Percentiles rank a stretch among this genome's conserved stretches.
Evolutionary conservation across 2,797 vertebrate genomes (phyloP).

Genomic region (Eurystomus glaucurus): DNA sequence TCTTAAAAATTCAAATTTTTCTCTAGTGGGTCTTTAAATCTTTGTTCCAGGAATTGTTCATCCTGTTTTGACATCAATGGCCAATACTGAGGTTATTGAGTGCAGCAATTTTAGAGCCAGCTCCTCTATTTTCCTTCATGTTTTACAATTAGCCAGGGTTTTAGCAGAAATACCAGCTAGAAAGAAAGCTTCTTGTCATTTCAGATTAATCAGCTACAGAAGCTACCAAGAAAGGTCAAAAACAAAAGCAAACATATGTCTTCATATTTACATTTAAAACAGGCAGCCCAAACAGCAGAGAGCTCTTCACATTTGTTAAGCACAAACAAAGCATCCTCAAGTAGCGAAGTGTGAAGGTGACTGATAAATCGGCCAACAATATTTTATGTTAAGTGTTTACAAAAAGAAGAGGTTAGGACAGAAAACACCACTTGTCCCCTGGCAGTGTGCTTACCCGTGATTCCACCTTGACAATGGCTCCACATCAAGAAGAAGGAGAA

Average conservation of each 20-base stretch:
- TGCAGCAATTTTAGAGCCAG: conserved; percentile 38
- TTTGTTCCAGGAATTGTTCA: conserved; percentile 53
- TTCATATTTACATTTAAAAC: conserved; percentile 65
- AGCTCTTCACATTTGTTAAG: conserved; percentile 33
- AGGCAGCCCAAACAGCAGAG: conserved; percentile 6
- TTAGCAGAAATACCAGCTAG: conserved; percentile 32
- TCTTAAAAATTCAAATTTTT: conserved; percentile 49
- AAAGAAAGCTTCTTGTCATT: conserved; percentile 17
- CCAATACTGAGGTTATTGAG: conserved; percentile 46
- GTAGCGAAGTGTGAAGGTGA: conserved; percentile 35
- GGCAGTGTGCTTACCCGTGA: background rate
- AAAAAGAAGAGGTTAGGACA: conserved; percentile 4
- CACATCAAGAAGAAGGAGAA: background rate
- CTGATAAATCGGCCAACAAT: conserved; percentile 11
- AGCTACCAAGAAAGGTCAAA: conserved; percentile 51
- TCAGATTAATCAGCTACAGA: conserved; percentile 27
- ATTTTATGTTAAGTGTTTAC: conserved; percentile 24
- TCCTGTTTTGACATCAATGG: conserved; percentile 32
- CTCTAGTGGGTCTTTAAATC: conserved; percentile 55
- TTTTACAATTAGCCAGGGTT: conserved; percentile 52
- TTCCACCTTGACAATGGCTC: background rate
- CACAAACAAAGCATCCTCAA: background rate
- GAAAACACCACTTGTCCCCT: background rate
- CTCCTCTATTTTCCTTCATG: conserved; percentile 36
- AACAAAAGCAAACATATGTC: conserved; percentile 46